Conservation (phyloP, 2,888 invertebrate genomes). For the Watsonalla cultraria region DNA sequence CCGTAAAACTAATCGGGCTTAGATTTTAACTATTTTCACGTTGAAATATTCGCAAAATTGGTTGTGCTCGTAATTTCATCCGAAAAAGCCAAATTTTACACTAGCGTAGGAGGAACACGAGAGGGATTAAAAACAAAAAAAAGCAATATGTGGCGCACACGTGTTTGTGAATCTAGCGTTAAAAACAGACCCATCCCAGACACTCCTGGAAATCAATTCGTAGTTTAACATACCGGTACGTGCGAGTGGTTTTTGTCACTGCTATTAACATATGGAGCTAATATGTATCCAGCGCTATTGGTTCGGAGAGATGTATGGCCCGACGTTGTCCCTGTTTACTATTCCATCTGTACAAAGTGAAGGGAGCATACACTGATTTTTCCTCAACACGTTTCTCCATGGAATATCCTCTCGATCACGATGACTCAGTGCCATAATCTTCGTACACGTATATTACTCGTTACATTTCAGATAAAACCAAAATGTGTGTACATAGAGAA, state of each 20-base stretch:
- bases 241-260: conserved; percentile 51
- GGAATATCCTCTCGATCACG: not conserved
- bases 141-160: conserved; percentile 64
- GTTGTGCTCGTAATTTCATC: conserved; percentile 41
- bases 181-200: conserved; percentile 55
- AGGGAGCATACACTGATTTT: conserved; percentile 3
- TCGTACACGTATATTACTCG: not conserved
- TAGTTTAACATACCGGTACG: conserved; percentile 56
- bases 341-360: conserved; percentile 14
- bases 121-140: conserved; percentile 56
- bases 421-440: not conserved
- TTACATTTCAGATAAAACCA: no score
- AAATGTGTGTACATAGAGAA: no score
- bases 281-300: conserved; percentile 53
- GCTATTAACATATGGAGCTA: conserved; percentile 50
- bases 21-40: no score
- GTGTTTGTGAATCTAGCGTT: conserved; percentile 58
- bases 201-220: conserved; percentile 58
- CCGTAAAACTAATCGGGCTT: no score
- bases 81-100: conserved; percentile 53
- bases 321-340: conserved; percentile 32
- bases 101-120: conserved; percentile 53
- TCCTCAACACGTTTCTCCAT: no score
- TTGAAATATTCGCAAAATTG: conserved; percentile 26
- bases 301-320: conserved; percentile 39